phyloP scores from a whole-genome alignment of 2,797 vertebrate species.

The Poecilia picta region DNA sequence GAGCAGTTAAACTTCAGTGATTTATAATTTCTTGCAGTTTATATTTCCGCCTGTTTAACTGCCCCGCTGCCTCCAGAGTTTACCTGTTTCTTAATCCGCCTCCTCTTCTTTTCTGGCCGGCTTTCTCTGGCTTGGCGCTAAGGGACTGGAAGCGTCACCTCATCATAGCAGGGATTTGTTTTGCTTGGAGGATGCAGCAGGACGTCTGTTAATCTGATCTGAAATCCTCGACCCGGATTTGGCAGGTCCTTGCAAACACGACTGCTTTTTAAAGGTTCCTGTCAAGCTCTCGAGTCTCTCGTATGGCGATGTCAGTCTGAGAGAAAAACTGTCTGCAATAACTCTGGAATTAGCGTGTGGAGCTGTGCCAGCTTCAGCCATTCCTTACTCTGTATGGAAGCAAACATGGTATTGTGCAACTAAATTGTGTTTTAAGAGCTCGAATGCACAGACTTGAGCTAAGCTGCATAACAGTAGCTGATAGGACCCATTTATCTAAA shows the following conservation, averaged over 20 bases:
- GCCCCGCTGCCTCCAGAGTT: conserved; percentile 28
- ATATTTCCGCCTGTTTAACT: conserved; percentile 11
- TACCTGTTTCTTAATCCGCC: conserved; percentile 38
- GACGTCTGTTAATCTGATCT: conserved; percentile 76
- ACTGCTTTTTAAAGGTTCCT: conserved; percentile 40
- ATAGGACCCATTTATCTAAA: background rate
- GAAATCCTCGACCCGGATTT: conserved; percentile 64
- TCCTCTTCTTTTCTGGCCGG: conserved; percentile 25
- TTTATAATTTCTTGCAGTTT: background rate
- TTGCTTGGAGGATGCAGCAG: conserved; percentile 63
- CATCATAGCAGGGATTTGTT: conserved; percentile 70
- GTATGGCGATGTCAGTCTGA: conserved; percentile 44
- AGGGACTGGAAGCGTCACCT: conserved; percentile 75
- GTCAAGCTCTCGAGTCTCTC: conserved; percentile 36
- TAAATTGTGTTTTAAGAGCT: background rate
- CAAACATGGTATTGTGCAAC: conserved; percentile 43
- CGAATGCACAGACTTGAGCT: background rate
- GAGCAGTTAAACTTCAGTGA: background rate
- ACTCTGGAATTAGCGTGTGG: conserved; percentile 38
- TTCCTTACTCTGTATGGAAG: conserved; percentile 33
- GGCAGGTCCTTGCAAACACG: conserved; percentile 67
- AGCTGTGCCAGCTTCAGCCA: conserved; percentile 45
- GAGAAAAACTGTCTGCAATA: conserved; percentile 53
- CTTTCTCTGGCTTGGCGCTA: conserved; percentile 66
- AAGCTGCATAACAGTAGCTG: background rate